Base-by-base conservation (phyloP, 2,113 vertebrate genomes). In the Chaenogobius annularis region DNA sequence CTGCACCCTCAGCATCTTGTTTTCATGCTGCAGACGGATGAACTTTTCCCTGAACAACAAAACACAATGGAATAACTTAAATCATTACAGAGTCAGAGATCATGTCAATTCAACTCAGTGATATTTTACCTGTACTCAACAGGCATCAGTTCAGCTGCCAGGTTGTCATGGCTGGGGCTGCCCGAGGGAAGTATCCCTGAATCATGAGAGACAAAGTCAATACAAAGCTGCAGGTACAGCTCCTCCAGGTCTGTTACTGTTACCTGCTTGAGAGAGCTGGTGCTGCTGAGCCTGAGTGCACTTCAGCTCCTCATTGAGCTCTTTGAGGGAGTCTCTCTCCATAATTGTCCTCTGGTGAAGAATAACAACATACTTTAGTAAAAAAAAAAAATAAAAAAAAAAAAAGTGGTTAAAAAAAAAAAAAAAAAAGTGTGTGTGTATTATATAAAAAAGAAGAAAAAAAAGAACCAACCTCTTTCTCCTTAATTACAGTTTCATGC, bases 81-180 rank as follows among this genome's bases (percentile, higher is more conserved):
- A 31, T 7, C 12, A 14, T 66, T 22, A 75, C n/a, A 31, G 12
- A 10, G 44, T 35, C 1, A 14, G 9, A 74, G 40, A 43, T 17
- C 23, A 59, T 1, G 62, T 1, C 46, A 43, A 46, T 2, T 9
- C 17, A 11, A 26, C 14, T 40, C 2, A 52, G 10, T 70, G 14
- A 74, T 12, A 0, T 23, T 17, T 14, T 66, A 98, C 98, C 96
- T 96, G 81, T 95, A 97, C 82, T 98, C 97, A 70, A 96, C 91
- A 3, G 98, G 98, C 70, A 98, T 90, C 81, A 99, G 92, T 86
- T 99, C 98, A 86, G 96, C 96, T 83, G 96, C 98, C 79, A 99
- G 94, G 87, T 95, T 98, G 26, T 97, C 96, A 15, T 95, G 94
- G 84, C 90, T 95, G 79, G 94, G 93, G 69, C 88, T 91, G 86